phyloP scores from a whole-genome alignment of 2,888 invertebrate species.

The Dyspetes luteomarginatus region DNA sequence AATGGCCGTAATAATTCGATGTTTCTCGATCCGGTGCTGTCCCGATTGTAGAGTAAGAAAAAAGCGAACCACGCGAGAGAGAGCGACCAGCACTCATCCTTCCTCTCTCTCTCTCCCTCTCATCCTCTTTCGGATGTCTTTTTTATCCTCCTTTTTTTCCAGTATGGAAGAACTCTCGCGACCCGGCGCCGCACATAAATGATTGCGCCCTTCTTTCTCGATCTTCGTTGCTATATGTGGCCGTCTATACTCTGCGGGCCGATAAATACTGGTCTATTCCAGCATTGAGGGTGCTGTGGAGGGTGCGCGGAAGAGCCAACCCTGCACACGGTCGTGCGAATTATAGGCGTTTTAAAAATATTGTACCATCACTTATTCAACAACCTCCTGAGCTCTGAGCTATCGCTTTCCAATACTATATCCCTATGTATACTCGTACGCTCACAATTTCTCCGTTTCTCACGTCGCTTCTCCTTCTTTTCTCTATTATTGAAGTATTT shows the following conservation, averaged over 20 bases:
- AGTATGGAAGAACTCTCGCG: constrained; percentile 43
- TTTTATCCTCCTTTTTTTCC: constrained; percentile 37
- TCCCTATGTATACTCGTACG: constrained; percentile 70
- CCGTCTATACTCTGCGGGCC: constrained; percentile 82
- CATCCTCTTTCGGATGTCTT: constrained; percentile 11
- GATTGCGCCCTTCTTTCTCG: constrained; percentile 80
- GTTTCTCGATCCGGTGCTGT: constrained; percentile 69
- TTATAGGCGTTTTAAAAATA: constrained; percentile 84
- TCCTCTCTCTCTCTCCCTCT: constrained; percentile 17
- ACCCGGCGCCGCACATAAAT: constrained; percentile 76
- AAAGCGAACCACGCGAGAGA: constrained; percentile 55
- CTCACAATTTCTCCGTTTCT: constrained; percentile 79
- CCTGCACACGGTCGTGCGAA: constrained; percentile 74
- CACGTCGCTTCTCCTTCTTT: constrained; percentile 55
- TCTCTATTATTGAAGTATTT: constrained; percentile 80
- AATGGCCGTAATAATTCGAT: constrained; percentile 80
- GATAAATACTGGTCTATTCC: constrained; percentile 82
- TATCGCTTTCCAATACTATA: constrained; percentile 83
- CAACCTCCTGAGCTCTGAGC: constrained; percentile 76
- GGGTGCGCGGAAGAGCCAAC: constrained; percentile 51
- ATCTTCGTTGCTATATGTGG: constrained; percentile 56
- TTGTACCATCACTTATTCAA: constrained; percentile 83
- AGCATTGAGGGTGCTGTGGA: constrained; percentile 72
- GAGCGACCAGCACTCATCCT: constrained; percentile 49
- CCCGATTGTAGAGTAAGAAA: constrained; percentile 81